Percentiles rank a stretch among this genome's conserved stretches.
Conservation (phyloP, 2,113 vertebrate genomes). For the Arizona elegans region DNA sequence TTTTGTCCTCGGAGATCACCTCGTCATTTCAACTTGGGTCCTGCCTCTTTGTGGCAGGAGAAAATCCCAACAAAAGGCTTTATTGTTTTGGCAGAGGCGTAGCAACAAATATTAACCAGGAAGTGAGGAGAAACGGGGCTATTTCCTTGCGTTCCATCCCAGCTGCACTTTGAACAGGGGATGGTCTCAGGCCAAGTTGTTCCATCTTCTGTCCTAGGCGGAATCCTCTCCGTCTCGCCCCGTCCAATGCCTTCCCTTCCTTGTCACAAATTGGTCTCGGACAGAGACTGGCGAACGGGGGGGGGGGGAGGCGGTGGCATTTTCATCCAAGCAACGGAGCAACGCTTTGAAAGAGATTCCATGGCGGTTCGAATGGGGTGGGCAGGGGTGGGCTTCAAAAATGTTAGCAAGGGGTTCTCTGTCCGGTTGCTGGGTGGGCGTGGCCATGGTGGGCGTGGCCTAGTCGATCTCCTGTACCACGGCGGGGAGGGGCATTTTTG, state of each 20-base stretch:
- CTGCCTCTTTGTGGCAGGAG: background rate
- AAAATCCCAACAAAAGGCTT: background rate
- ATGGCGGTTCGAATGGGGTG: too few relatives aligned
- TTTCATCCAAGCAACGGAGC: background rate
- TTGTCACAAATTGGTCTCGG: background rate
- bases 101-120: background rate
- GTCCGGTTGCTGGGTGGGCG: too few relatives aligned
- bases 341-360: background rate
- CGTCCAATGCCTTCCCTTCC: background rate
- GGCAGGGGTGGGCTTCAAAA: too few relatives aligned
- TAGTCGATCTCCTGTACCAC: too few relatives aligned
- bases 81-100: background rate
- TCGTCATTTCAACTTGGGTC: background rate
- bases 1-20: background rate
- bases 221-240: background rate
- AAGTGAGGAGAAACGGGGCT: background rate
- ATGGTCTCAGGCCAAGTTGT: background rate
- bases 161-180: background rate
- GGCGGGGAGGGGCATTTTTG: too few relatives aligned
- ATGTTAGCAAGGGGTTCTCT: too few relatives aligned
- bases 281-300: background rate
- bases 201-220: background rate
- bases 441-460: too few relatives aligned
- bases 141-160: background rate
- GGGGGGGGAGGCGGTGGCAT: too few relatives aligned